Percentiles rank a stretch among this genome's conserved stretches.
phyloP scores from a whole-genome alignment of 2,888 invertebrate genomes.

The Chrysolina oricalcia region DNA sequence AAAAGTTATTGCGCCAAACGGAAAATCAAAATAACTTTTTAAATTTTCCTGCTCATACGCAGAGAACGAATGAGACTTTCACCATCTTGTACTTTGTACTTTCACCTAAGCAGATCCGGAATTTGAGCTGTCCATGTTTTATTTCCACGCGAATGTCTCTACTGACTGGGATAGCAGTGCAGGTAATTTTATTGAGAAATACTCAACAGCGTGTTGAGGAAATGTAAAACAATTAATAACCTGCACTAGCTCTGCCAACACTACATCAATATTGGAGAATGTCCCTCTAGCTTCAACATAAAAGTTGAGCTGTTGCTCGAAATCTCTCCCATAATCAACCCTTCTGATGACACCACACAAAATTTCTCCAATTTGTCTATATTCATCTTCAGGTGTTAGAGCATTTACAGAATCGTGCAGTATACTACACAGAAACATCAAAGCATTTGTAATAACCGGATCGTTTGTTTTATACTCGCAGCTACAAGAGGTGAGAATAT shows the following conservation, averaged over 20 bases:
- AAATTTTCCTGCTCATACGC: no score
- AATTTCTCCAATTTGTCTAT: slow-evolving; percentile 87
- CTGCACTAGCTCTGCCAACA: slow-evolving; percentile 89
- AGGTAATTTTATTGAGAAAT: no score
- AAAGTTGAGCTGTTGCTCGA: slow-evolving; percentile 93
- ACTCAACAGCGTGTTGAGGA: neutral
- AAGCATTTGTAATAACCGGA: slow-evolving; percentile 89
- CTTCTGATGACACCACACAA: slow-evolving; percentile 87
- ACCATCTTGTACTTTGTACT: no score
- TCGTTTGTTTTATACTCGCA: slow-evolving; percentile 77
- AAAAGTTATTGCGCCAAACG: no score
- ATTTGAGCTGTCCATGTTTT: no score
- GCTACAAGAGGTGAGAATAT: slow-evolving; percentile 78
- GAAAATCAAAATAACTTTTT: no score
- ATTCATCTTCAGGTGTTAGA: slow-evolving; percentile 93
- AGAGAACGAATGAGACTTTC: no score
- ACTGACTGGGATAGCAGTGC: no score
- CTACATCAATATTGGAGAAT: slow-evolving; percentile 92
- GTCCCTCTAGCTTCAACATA: slow-evolving; percentile 93
- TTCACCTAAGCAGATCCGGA: no score
- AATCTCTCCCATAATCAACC: slow-evolving; percentile 88
- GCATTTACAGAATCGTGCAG: slow-evolving; percentile 96
- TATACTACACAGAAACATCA: slow-evolving; percentile 91
- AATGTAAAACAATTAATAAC: slow-evolving; percentile 70
- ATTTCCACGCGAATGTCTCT: no score